These are phyloP conservation scores for Protophormia terraenovae DNA, from an alignment of 2,888 invertebrate genomes.

Conservation along the genomic window DNA sequence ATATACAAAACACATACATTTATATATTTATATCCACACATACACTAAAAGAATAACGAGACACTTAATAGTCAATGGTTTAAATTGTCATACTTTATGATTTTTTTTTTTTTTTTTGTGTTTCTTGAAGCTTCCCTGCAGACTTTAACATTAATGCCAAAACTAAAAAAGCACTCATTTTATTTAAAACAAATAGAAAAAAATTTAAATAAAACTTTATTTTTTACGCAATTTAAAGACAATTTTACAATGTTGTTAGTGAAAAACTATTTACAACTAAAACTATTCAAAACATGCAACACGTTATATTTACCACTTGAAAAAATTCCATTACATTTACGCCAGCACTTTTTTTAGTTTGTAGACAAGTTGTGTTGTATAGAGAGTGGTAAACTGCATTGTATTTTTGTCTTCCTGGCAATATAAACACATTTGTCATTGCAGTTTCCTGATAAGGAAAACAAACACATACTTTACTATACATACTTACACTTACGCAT, in stretches of 20 bases:
- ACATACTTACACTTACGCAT: background rate
- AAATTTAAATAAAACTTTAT: background rate
- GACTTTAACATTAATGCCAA: constrained; percentile 3
- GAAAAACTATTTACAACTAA: constrained; percentile 17
- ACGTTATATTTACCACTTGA: constrained; percentile 47
- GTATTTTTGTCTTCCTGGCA: constrained; percentile 47
- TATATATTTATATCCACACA: background rate
- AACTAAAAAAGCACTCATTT: background rate
- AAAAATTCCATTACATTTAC: constrained; percentile 53
- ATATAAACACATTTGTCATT: constrained; percentile 63
- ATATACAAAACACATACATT: constrained; percentile 19
- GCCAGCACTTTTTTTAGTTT: constrained; percentile 42
- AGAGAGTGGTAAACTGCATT: background rate
- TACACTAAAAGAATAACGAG: background rate
- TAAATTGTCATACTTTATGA: constrained; percentile 53
- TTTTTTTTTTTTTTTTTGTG: constrained; percentile 2
- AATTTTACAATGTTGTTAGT: background rate
- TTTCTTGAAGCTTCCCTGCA: background rate
- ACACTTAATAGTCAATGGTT: constrained; percentile 46
- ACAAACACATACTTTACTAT: constrained; percentile 21
- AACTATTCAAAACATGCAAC: constrained; percentile 49
- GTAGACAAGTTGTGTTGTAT: constrained; percentile 1
- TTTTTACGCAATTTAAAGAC: constrained; percentile 11
- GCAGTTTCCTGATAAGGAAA: constrained; percentile 53
- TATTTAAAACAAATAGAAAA: background rate